Conservation (phyloP, 2,888 invertebrate genomes). For the Prosapia bicincta region DNA sequence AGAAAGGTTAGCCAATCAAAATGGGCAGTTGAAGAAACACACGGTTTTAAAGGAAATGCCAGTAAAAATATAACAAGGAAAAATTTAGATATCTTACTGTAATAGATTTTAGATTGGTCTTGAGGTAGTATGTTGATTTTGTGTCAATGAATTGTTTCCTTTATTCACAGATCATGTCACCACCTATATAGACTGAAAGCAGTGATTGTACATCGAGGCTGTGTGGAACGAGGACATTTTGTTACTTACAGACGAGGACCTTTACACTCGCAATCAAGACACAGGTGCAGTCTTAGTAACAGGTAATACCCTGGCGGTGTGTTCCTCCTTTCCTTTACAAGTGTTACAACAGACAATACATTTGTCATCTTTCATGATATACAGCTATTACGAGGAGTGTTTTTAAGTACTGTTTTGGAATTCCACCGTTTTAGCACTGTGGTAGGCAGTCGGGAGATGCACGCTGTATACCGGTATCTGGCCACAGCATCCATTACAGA, state of each 20-base stretch:
- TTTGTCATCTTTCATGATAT: too few relatives aligned
- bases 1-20: too few relatives aligned
- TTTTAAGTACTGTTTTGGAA: constrained; percentile 30
- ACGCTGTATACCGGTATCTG: too few relatives aligned
- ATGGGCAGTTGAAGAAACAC: too few relatives aligned
- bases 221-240: constrained; percentile 90
- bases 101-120: too few relatives aligned
- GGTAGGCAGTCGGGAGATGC: too few relatives aligned
- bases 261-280: constrained; percentile 40
- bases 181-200: constrained; percentile 72
- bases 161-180: constrained; percentile 9
- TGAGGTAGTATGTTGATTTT: neutral
- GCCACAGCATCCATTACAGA: too few relatives aligned
- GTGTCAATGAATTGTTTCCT: neutral
- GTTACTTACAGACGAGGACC: constrained; percentile 83
- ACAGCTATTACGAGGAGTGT: neutral
- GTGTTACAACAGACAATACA: neutral
- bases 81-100: too few relatives aligned
- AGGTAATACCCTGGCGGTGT: constrained; percentile 4
- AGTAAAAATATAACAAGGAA: too few relatives aligned
- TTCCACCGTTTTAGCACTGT: too few relatives aligned
- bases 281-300: constrained; percentile 38
- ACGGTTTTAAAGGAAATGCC: too few relatives aligned
- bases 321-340: constrained; percentile 13
- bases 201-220: constrained; percentile 88